Evolutionary conservation across 2,888 invertebrate genomes (phyloP).

Genomic region (Drosophila mayaguana): DNA sequence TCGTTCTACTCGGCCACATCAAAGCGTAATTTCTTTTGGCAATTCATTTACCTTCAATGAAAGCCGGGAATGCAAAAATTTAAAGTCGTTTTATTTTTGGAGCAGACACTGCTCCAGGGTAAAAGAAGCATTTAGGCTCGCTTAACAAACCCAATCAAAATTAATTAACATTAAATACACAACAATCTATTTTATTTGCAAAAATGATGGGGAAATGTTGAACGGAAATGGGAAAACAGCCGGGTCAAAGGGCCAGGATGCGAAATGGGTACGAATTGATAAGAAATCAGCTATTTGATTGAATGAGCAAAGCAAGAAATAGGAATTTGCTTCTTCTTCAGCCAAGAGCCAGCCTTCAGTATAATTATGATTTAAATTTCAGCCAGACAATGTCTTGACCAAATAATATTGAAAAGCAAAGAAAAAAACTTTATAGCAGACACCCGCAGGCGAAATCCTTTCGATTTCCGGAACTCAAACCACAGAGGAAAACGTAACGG

Average conservation of each 20-base stretch:
- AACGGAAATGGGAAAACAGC: conserved; percentile 36
- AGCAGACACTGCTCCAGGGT: not conserved
- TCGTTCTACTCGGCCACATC: conserved; percentile 38
- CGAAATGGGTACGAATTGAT: conserved; percentile 50
- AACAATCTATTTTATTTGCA: conserved; percentile 17
- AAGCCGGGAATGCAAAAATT: conserved; percentile 24
- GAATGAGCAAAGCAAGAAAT: conserved; percentile 15
- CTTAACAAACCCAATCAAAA: conserved; percentile 49
- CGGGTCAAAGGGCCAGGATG: conserved; percentile 41
- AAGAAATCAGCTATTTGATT: conserved; percentile 43
- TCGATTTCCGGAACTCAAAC: conserved; percentile 65
- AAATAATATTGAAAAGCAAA: not conserved
- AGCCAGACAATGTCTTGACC: conserved; percentile 49
- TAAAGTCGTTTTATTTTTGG: conserved; percentile 7
- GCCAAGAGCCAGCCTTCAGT: conserved; percentile 18
- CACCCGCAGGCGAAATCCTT: conserved; percentile 59
- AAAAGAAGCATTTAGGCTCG: conserved; percentile 6
- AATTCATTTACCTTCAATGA: conserved; percentile 8
- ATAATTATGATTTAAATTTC: conserved; percentile 70
- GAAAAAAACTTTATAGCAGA: not conserved
- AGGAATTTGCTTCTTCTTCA: not conserved
- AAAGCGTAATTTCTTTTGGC: conserved; percentile 39
- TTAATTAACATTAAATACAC: conserved; percentile 75
- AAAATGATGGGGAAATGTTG: conserved; percentile 7
- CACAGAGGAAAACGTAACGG: conserved; percentile 14